phyloP scores from a whole-genome alignment of 1,140 invertebrate genomes.

The Pachypeltis micranthus region DNA sequence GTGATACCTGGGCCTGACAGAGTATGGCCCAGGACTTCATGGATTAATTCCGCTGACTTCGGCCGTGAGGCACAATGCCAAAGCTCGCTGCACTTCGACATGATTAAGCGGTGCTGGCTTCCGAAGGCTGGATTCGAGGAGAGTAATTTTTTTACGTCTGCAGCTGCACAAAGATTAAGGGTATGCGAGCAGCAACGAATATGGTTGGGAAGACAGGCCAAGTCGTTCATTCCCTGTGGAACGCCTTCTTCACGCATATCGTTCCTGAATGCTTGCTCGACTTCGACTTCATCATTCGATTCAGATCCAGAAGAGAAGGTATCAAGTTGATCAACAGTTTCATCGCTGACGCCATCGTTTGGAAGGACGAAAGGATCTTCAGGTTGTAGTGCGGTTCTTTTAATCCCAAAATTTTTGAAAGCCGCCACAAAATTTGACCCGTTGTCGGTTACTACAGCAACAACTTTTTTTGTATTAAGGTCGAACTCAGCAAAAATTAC shows the following conservation, averaged over 20 bases:
- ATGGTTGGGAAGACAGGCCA: background rate
- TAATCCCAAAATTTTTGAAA: slow-evolving; percentile 23
- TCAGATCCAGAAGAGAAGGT: background rate
- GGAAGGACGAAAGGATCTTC: background rate
- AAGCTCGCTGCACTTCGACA: background rate
- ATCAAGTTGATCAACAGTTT: background rate
- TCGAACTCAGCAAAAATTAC: slow-evolving; percentile 22
- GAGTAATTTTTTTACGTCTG: background rate
- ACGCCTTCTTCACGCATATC: no score
- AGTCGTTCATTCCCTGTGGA: background rate
- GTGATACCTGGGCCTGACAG: background rate
- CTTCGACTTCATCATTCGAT: background rate
- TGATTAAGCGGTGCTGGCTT: background rate
- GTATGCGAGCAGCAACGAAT: slow-evolving; percentile 1
- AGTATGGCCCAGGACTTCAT: background rate
- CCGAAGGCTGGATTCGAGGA: background rate
- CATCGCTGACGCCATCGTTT: background rate
- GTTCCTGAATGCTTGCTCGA: background rate
- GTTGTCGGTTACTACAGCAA: slow-evolving; percentile 26
- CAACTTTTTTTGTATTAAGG: slow-evolving; percentile 22
- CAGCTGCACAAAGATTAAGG: background rate
- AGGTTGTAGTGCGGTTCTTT: background rate
- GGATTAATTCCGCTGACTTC: background rate
- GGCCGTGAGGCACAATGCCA: background rate
- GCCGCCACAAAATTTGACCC: slow-evolving; percentile 27